Evolutionary conservation across 2,888 invertebrate species (phyloP).

Genomic region (Xiphydria camelus): DNA sequence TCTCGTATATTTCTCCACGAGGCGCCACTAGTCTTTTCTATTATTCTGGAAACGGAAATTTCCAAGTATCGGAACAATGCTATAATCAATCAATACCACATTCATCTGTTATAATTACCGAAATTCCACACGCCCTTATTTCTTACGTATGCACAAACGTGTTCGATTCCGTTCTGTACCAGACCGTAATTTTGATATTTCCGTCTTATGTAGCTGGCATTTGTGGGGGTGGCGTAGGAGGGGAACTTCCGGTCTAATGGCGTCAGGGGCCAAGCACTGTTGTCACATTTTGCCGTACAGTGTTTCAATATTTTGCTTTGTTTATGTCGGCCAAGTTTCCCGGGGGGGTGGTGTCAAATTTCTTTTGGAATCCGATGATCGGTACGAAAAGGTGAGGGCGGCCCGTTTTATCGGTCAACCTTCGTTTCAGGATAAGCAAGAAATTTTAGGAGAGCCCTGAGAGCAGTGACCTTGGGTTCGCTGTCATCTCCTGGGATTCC

Average conservation of each 20-base stretch:
- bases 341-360: constrained; percentile 19
- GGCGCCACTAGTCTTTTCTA: too few species aligned
- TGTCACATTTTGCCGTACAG: constrained; percentile 57
- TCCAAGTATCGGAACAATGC: too few species aligned
- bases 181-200: constrained; percentile 11
- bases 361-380: constrained; percentile 7
- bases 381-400: constrained; percentile 23
- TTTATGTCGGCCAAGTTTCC: constrained; percentile 42
- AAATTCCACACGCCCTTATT: too few species aligned
- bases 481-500: constrained; percentile 41
- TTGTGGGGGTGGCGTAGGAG: constrained; percentile 9
- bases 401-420: constrained; percentile 7
- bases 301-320: constrained; percentile 57
- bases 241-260: constrained; percentile 52
- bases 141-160: too few species aligned
- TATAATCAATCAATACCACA: too few species aligned
- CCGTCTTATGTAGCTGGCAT: too few species aligned
- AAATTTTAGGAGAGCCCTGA: constrained; percentile 36
- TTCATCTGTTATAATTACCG: too few species aligned
- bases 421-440: constrained; percentile 12
- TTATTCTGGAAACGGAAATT: too few species aligned
- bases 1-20: too few species aligned
- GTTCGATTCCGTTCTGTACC: not conserved
- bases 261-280: constrained; percentile 54
- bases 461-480: constrained; percentile 53